A percentile compares a stretch with the other conserved stretches of the same genome.
phyloP scores from a whole-genome alignment of 1,140 invertebrate genomes.

The Hetaerina americana region DNA sequence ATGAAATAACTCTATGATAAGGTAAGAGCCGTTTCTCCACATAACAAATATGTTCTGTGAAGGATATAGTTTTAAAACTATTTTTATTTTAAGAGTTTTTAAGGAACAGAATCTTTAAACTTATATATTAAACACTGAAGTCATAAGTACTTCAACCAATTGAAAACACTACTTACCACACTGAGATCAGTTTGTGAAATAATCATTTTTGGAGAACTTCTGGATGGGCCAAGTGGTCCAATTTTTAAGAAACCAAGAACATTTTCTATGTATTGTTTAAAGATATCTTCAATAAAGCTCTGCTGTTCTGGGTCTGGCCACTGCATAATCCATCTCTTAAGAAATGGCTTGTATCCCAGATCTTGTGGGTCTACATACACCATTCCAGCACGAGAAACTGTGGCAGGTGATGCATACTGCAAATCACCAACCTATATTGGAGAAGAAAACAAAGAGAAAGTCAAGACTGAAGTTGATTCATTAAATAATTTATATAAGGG shows the following conservation, averaged over 20 bases:
- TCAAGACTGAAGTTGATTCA: too few species aligned
- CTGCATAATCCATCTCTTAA: slow-evolving; percentile 54
- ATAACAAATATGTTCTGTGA: too few species aligned
- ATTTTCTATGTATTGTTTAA: slow-evolving; percentile 56
- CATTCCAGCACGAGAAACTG: slow-evolving; percentile 83
- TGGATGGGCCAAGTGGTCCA: background rate
- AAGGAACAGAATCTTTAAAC: too few species aligned
- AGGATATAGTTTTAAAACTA: too few species aligned
- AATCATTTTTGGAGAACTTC: slow-evolving; percentile 51
- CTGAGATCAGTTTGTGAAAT: slow-evolving; percentile 73
- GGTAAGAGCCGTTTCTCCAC: too few species aligned
- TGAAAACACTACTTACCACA: slow-evolving; percentile 42
- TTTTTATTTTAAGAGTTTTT: too few species aligned
- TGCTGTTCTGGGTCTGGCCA: background rate
- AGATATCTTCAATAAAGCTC: slow-evolving; percentile 31
- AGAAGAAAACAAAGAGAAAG: slow-evolving; percentile 3
- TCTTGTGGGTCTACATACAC: slow-evolving; percentile 87
- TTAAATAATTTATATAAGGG: too few species aligned
- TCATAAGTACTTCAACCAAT: background rate
- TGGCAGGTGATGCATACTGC: slow-evolving; percentile 79
- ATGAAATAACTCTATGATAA: too few species aligned
- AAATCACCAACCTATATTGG: slow-evolving; percentile 59
- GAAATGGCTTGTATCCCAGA: slow-evolving; percentile 71
- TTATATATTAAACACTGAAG: too few species aligned
- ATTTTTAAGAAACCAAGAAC: slow-evolving; percentile 34